A percentile compares a stretch with the other conserved stretches of the same genome.
Evolutionary conservation across 2,113 vertebrate genomes (phyloP).

Genomic region (Nansenia antarctica): DNA sequence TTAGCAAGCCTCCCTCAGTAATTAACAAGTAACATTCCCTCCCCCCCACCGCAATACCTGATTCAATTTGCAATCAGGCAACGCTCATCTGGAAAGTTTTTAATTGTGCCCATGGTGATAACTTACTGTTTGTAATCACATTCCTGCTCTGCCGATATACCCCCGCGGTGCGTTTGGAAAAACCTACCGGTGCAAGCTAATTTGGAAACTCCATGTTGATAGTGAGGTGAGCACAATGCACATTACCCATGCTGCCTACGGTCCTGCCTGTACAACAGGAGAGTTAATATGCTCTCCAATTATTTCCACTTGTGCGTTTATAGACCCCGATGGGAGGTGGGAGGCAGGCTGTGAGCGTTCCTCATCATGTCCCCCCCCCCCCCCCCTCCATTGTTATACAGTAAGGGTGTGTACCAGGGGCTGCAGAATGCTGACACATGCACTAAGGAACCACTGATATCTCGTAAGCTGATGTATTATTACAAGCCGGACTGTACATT

Average conservation of each 20-base stretch:
- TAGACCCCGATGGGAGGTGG: conserved; percentile 74
- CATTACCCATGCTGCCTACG: conserved; percentile 85
- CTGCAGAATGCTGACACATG: conserved; percentile 40
- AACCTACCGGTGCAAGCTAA: conserved; percentile 95
- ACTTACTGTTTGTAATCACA: conserved; percentile 98
- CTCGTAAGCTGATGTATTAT: conserved; percentile 44
- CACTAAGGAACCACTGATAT: conserved; percentile 12
- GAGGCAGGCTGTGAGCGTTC: conserved; percentile 52
- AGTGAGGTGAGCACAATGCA: conserved; percentile 82
- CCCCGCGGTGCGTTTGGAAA: conserved; percentile 81
- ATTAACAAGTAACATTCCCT: conserved; percentile 88
- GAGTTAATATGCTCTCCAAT: conserved; percentile 91
- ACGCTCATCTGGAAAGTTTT: conserved; percentile 96
- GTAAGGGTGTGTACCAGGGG: conserved; percentile 30
- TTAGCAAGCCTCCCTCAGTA: conserved; percentile 82
- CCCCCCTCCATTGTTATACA: conserved; percentile 18
- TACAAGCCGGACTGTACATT: conserved; percentile 20
- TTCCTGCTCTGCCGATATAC: conserved; percentile 90
- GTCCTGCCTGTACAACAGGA: conserved; percentile 90
- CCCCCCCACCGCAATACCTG: conserved; percentile 85
- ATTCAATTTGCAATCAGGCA: conserved; percentile 94
- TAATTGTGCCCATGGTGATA: conserved; percentile 97
- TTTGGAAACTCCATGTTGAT: conserved; percentile 85
- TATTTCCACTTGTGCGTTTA: conserved; percentile 91
- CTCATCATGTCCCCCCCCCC: conserved; percentile 41